These are phyloP conservation scores for Spilosoma lubricipeda DNA, from an alignment of 2,888 invertebrate species.

Conservation along the genomic window DNA sequence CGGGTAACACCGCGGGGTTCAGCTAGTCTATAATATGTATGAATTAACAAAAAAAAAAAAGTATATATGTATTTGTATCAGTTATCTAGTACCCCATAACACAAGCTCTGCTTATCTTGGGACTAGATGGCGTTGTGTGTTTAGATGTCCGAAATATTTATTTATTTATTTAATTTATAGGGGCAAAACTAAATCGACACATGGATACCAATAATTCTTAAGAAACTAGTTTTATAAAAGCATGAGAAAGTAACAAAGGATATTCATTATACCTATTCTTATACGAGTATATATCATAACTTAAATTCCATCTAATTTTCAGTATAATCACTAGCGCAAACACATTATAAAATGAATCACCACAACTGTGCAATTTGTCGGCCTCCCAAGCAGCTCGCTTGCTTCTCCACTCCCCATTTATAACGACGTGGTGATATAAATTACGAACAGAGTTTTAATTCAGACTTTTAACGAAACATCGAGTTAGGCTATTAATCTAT, in stretches of 20 bases:
- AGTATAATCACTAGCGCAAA: background rate
- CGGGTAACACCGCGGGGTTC: too few species aligned
- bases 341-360: slow-evolving; percentile 8
- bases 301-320: background rate
- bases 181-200: background rate
- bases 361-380: slow-evolving; percentile 11
- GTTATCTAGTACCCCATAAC: too few species aligned
- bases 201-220: background rate
- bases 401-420: slow-evolving; percentile 13
- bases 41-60: too few species aligned
- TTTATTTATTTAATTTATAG: too few species aligned
- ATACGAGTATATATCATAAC: too few species aligned
- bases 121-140: too few species aligned
- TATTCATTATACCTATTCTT: background rate
- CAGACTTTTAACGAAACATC: slow-evolving; percentile 5
- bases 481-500: background rate
- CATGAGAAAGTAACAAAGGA: background rate
- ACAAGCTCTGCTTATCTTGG: too few species aligned
- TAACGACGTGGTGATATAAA: slow-evolving; percentile 10
- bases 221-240: background rate
- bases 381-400: background rate
- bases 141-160: too few species aligned
- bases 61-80: too few species aligned
- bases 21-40: too few species aligned
- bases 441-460: slow-evolving; percentile 2